Conservation (phyloP, 2,888 invertebrate genomes). For the Heteropelma amictum region DNA sequence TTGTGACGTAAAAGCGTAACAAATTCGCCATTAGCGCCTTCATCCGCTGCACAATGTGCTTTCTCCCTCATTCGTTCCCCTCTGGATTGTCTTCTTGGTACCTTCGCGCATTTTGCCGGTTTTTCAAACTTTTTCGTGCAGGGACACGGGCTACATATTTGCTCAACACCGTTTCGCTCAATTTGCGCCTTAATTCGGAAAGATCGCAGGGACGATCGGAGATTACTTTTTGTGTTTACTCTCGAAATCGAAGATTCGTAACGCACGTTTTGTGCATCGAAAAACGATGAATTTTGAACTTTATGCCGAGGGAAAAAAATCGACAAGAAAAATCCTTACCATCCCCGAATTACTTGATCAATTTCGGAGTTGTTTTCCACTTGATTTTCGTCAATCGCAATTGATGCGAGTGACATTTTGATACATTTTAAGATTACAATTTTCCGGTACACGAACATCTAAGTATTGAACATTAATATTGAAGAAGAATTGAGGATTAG, state of each 20-base stretch:
- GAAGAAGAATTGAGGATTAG: no score
- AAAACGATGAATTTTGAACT: no score
- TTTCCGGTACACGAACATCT: no score
- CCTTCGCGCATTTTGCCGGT: background rate
- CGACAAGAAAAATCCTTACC: no score
- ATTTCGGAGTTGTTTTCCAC: no score
- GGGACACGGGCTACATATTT: conserved; percentile 25
- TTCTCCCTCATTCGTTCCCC: background rate
- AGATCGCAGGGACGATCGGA: background rate
- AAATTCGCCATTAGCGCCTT: conserved; percentile 25
- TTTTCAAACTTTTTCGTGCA: conserved; percentile 15
- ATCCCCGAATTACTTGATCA: no score
- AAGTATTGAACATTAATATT: no score
- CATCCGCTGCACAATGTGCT: conserved; percentile 28
- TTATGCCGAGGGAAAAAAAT: no score
- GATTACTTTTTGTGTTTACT: conserved; percentile 1
- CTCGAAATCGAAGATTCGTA: background rate
- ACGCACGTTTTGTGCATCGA: background rate
- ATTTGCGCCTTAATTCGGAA: conserved; percentile 17
- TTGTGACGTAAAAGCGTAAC: conserved; percentile 27
- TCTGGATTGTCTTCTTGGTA: background rate
- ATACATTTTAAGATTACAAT: no score
- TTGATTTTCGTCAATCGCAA: no score
- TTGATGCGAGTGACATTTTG: no score
- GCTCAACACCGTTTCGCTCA: conserved; percentile 35